phyloP scores from a whole-genome alignment of 2,888 invertebrate species.

The Eupithecia pulchellata region DNA sequence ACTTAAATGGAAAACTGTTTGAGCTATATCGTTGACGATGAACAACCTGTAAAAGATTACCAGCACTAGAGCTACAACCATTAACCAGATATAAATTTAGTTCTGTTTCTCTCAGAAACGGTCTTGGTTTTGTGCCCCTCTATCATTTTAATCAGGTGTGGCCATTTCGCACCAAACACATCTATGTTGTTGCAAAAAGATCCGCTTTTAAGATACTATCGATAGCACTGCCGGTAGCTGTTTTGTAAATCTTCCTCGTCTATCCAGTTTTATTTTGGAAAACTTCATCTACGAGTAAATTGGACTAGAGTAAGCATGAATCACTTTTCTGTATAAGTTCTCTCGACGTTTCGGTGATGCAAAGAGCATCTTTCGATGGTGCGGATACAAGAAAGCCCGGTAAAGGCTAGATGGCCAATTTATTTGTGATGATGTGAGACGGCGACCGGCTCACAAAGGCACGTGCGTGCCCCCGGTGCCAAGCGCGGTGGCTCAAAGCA shows the following conservation, averaged over 20 bases:
- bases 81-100: too few species aligned
- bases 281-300: slow-evolving; percentile 19
- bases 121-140: background rate
- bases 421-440: slow-evolving; percentile 75
- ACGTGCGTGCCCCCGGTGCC: slow-evolving; percentile 77
- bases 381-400: slow-evolving; percentile 55
- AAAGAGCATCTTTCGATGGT: slow-evolving; percentile 54
- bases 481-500: slow-evolving; percentile 70
- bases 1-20: slow-evolving; percentile 15
- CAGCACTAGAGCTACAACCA: background rate
- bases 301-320: slow-evolving; percentile 30
- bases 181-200: slow-evolving; percentile 38
- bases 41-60: slow-evolving; percentile 7
- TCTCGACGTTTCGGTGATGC: slow-evolving; percentile 49
- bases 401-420: slow-evolving; percentile 74
- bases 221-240: slow-evolving; percentile 40
- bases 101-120: background rate
- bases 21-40: slow-evolving; percentile 4
- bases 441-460: slow-evolving; percentile 73
- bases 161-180: slow-evolving; percentile 34
- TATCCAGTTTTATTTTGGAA: slow-evolving; percentile 26
- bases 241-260: slow-evolving; percentile 43
- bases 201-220: slow-evolving; percentile 41
- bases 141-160: slow-evolving; percentile 19
- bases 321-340: slow-evolving; percentile 31